These are phyloP conservation scores for Myrmecophaga tridactyla DNA, from an alignment of 2,113 vertebrate genomes.

Conservation along the genomic window DNA sequence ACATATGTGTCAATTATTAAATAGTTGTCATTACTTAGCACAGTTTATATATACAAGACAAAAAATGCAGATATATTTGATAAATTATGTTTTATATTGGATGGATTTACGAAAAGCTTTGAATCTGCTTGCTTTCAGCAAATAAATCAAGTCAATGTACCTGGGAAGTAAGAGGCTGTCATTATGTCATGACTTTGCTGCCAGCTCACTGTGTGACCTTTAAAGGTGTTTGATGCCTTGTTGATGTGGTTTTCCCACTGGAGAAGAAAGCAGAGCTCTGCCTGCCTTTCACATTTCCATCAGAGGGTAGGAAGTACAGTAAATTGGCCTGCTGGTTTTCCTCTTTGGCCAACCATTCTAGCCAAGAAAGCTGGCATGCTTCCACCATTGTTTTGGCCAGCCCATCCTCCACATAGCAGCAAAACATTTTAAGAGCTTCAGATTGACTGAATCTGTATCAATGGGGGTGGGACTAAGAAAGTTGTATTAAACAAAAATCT, in stretches of 20 bases:
- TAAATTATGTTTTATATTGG: neutral
- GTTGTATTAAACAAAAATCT: neutral
- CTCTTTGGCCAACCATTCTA: neutral
- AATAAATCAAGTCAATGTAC: neutral
- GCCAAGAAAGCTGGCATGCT: neutral
- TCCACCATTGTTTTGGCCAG: neutral
- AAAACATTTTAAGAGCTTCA: neutral
- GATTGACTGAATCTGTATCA: neutral
- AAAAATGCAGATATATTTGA: neutral
- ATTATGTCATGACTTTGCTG: neutral
- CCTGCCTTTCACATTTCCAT: neutral
- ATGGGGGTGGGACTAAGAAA: neutral
- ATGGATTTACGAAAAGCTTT: neutral
- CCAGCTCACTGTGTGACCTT: neutral
- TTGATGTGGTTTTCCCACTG: neutral
- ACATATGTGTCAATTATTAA: neutral
- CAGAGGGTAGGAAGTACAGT: rapidly evolving
- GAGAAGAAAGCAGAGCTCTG: neutral
- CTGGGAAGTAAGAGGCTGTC: neutral
- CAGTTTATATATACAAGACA: neutral
- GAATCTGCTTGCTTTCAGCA: neutral
- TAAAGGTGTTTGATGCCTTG: neutral
- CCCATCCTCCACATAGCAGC: neutral
- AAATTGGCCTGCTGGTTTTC: neutral
- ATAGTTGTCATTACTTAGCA: neutral